Conservation (phyloP, 1,140 invertebrate genomes). For the Drosophila lacteicornis region DNA sequence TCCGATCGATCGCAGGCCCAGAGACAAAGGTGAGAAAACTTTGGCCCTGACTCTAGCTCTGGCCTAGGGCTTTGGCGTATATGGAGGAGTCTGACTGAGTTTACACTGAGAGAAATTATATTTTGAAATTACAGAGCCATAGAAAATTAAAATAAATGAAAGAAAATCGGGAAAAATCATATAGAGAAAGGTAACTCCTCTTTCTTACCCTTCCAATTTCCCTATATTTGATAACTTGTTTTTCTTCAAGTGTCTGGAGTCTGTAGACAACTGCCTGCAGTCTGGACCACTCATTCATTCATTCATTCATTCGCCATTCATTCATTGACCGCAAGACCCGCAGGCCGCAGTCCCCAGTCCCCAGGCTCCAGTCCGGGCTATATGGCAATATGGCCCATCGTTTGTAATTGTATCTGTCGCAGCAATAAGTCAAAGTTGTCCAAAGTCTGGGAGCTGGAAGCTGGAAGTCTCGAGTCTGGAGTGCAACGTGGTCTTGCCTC, state of each 20-base stretch:
- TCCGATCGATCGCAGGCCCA: conserved; percentile 60
- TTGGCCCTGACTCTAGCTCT: conserved; percentile 13
- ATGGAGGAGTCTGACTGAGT: neutral
- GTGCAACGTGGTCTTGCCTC: neutral
- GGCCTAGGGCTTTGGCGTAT: neutral
- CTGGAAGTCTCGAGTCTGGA: neutral
- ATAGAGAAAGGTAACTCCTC: too few species aligned
- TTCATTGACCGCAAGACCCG: conserved; percentile 70
- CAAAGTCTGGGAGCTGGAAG: conserved; percentile 12
- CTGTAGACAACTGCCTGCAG: neutral
- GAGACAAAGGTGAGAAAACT: conserved; percentile 77
- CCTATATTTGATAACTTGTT: too few species aligned
- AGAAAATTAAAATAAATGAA: too few species aligned
- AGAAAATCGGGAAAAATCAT: too few species aligned
- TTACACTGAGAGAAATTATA: neutral
- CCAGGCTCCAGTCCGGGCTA: too few species aligned
- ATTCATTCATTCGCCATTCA: conserved; percentile 51
- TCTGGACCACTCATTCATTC: conserved; percentile 51
- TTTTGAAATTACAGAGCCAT: too few species aligned
- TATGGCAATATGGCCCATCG: conserved; percentile 49
- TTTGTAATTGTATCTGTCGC: conserved; percentile 81
- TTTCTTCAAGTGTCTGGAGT: neutral
- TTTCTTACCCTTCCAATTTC: too few species aligned
- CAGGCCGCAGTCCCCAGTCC: neutral
- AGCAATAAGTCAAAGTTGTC: conserved; percentile 80